Conservation (phyloP, 2,797 vertebrate genomes). For the Rhinophrynus dorsalis region DNA sequence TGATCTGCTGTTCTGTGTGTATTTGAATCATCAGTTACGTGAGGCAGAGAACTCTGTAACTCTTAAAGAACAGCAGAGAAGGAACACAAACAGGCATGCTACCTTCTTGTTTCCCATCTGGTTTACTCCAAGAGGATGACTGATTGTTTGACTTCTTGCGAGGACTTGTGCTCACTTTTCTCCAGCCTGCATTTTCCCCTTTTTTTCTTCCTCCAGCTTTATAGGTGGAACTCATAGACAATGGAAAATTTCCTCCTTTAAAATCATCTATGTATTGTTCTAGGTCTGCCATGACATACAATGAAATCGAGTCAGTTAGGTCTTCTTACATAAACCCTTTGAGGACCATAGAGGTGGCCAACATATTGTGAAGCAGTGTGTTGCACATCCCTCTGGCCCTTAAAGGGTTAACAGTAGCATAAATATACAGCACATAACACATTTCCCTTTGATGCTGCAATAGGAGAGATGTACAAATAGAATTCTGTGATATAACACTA, state of each 20-base stretch:
- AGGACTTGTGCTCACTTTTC: conserved; percentile 88
- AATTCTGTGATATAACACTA: too few species aligned
- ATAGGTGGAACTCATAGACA: conserved; percentile 77
- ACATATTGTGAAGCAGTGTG: too few species aligned
- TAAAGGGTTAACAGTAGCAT: too few species aligned
- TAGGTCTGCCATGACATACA: conserved; percentile 75
- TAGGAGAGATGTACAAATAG: too few species aligned
- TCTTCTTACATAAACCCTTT: neutral
- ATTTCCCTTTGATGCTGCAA: neutral
- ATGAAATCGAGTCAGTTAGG: too few species aligned
- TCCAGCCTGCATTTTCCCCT: conserved; percentile 76
- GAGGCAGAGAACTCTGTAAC: too few species aligned
- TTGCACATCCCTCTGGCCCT: too few species aligned
- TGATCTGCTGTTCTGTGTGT: too few species aligned
- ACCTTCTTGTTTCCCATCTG: conserved; percentile 52
- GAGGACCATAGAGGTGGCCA: too few species aligned
- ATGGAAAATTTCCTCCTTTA: conserved; percentile 79
- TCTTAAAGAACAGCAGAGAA: too few species aligned
- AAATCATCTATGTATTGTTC: conserved; percentile 82
- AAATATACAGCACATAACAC: neutral
- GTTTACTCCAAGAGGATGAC: conserved; percentile 69
- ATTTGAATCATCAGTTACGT: too few species aligned
- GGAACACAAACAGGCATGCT: neutral
- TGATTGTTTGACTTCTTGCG: conserved; percentile 77
- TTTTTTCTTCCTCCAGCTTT: conserved; percentile 76